A percentile compares a stretch with the other conserved stretches of the same genome.
phyloP scores from a whole-genome alignment of 2,797 vertebrate species.

The Mus minutoides region DNA sequence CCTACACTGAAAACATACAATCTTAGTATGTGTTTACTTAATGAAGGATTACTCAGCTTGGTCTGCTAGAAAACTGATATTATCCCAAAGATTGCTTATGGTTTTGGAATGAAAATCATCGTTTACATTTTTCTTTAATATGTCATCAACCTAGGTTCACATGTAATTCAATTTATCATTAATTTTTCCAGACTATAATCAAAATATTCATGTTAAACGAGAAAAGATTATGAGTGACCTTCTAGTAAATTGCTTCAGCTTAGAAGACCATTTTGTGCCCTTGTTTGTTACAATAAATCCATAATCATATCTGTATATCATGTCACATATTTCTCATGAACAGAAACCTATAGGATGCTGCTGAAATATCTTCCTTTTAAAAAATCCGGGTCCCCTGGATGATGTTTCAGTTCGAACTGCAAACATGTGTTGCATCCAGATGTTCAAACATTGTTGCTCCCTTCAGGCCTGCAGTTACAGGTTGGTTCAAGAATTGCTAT shows the following conservation, averaged over 20 bases:
- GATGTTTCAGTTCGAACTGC: constrained; percentile 78
- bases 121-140: neutral
- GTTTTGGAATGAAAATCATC: constrained; percentile 22
- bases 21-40: constrained; percentile 54
- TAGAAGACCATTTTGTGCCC: neutral
- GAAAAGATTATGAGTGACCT: neutral
- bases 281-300: neutral
- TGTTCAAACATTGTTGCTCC: constrained; percentile 83
- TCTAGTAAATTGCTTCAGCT: neutral
- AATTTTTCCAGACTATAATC: constrained; percentile 49
- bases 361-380: constrained; percentile 62
- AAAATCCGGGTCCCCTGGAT: constrained; percentile 72
- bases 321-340: constrained; percentile 11
- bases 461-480: constrained; percentile 79
- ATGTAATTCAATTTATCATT: constrained; percentile 35
- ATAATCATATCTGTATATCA: neutral
- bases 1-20: constrained; percentile 17
- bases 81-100: constrained; percentile 7
- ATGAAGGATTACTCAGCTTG: constrained; percentile 25
- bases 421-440: constrained; percentile 85
- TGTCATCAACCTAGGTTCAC: neutral
- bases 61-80: constrained; percentile 6
- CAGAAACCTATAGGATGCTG: constrained; percentile 42
- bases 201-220: constrained; percentile 33
- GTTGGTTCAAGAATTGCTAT: constrained; percentile 80